Evolutionary conservation across 2,888 invertebrate genomes (phyloP).

Genomic region (Cordylochernes scorpioides): DNA sequence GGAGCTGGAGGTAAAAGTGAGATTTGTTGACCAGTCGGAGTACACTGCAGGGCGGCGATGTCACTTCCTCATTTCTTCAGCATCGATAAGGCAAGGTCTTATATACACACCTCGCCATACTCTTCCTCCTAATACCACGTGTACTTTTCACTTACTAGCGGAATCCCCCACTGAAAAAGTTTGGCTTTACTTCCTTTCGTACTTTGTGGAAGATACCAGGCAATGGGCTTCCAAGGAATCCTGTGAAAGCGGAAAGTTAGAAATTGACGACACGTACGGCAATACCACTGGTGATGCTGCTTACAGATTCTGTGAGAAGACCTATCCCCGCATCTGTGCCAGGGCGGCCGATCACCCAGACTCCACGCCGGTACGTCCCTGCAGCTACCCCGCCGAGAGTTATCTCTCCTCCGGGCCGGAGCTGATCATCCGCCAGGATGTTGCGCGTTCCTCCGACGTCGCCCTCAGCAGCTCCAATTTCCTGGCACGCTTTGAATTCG

Average conservation of each 20-base stretch:
- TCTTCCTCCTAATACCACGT: constrained; percentile 53
- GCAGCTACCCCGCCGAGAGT: constrained; percentile 31
- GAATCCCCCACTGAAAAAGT: constrained; percentile 24
- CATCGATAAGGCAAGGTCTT: constrained; percentile 8
- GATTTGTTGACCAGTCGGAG: constrained; percentile 35
- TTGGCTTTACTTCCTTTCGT: constrained; percentile 64
- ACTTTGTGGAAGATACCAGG: constrained; percentile 36
- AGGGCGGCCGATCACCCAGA: constrained; percentile 14
- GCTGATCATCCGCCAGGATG: constrained; percentile 41
- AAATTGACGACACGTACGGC: constrained; percentile 11
- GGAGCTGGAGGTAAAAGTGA: constrained; percentile 51
- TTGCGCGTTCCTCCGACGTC: constrained; percentile 45
- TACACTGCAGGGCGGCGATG: constrained; percentile 15
- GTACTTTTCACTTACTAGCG: constrained; percentile 44
- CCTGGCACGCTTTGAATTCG: constrained; percentile 52
- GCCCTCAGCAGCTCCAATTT: constrained; percentile 40
- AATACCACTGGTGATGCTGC: constrained; percentile 17
- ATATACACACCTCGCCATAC: constrained; percentile 23
- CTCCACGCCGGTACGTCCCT: constrained; percentile 16
- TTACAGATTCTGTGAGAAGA: constrained; percentile 30
- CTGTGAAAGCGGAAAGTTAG: constrained; percentile 13
- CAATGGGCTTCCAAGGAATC: constrained; percentile 13
- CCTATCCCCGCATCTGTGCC: constrained; percentile 16
- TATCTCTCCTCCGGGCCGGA: constrained; percentile 46
- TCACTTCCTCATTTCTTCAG: constrained; percentile 11